These are phyloP conservation scores for Zhuqinia jingwanae DNA, from an alignment of 2,888 invertebrate species.

Conservation along the genomic window DNA sequence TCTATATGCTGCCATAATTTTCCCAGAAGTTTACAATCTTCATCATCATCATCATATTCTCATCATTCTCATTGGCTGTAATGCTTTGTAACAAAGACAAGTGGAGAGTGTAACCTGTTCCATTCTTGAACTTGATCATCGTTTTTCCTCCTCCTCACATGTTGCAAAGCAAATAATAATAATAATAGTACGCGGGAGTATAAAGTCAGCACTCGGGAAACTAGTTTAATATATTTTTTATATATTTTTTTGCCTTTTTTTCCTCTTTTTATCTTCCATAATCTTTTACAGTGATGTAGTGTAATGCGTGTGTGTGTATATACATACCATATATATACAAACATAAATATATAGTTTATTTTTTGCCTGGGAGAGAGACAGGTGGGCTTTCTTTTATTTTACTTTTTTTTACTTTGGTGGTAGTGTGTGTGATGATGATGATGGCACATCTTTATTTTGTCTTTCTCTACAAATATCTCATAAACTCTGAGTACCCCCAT, in stretches of 20 bases:
- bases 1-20: constrained; percentile 20
- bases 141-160: too few species aligned
- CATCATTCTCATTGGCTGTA: neutral
- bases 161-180: constrained; percentile 23
- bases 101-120: too few species aligned
- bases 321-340: neutral
- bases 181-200: too few species aligned
- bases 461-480: too few species aligned
- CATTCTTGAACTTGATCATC: too few species aligned
- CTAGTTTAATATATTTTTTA: too few species aligned
- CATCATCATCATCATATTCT: constrained; percentile 45
- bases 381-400: constrained; percentile 50
- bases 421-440: too few species aligned
- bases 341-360: constrained; percentile 5
- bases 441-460: too few species aligned
- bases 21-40: constrained; percentile 28
- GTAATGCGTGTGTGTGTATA: neutral
- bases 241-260: neutral
- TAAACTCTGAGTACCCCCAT: too few species aligned
- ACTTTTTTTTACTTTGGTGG: too few species aligned
- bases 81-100: too few species aligned
- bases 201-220: constrained; percentile 41
- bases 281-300: neutral
- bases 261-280: neutral
- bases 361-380: constrained; percentile 64